A percentile compares a stretch with the other conserved stretches of the same genome.
These are phyloP conservation scores for Oreamnos americanus DNA, from an alignment of 2,113 vertebrate genomes.

Conservation along the genomic window DNA sequence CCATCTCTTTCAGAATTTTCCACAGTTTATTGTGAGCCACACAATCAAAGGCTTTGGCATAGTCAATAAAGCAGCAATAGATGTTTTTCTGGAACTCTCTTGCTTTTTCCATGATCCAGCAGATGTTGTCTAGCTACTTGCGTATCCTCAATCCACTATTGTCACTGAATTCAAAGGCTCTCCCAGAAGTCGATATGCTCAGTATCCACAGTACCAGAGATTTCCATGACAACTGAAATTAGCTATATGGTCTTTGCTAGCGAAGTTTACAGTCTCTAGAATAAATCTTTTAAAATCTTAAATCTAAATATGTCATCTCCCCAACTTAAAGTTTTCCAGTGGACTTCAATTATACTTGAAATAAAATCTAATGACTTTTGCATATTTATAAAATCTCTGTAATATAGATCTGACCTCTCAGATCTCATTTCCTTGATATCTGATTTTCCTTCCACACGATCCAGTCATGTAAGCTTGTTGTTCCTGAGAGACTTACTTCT, in stretches of 20 bases:
- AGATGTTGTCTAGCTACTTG: neutral
- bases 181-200: neutral
- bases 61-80: no score
- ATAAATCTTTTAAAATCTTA: neutral
- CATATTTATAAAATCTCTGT: neutral
- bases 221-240: neutral
- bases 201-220: no score
- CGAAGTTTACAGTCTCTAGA: neutral
- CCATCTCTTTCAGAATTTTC: no score
- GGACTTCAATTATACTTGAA: neutral
- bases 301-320: neutral
- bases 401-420: neutral
- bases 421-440: neutral
- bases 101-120: no score
- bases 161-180: neutral
- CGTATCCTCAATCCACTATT: neutral
- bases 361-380: neutral
- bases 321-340: neutral
- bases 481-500: neutral
- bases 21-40: no score
- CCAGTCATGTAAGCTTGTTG: neutral
- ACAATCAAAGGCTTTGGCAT: no score
- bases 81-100: no score
- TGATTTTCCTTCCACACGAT: neutral
- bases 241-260: neutral